Percentiles rank a stretch among this genome's conserved stretches.
Conservation (phyloP, 2,113 vertebrate species). For the Mugil cephalus region DNA sequence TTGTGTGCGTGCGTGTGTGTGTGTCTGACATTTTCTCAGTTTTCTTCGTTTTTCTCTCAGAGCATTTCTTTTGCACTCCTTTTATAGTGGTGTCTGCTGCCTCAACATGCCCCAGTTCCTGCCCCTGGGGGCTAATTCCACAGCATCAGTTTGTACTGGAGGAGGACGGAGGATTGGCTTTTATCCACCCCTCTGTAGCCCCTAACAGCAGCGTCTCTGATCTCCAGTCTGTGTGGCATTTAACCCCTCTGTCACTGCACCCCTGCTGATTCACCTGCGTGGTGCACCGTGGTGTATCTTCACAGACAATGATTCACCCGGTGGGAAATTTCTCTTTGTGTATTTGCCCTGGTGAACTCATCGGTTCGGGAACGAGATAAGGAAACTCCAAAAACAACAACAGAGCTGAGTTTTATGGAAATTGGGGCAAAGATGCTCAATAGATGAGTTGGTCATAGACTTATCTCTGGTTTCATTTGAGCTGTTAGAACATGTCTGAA, state of each 20-base stretch:
- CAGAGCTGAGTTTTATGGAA: background rate
- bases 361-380: constrained; percentile 26
- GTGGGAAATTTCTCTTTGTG: constrained; percentile 20
- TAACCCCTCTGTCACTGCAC: constrained; percentile 72
- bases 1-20: constrained; percentile 32
- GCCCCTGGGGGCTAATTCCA: constrained; percentile 84
- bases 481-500: too few species aligned
- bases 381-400: constrained; percentile 10
- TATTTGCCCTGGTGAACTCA: background rate
- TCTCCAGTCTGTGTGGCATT: constrained; percentile 81
- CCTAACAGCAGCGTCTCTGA: constrained; percentile 73
- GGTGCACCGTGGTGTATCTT: background rate
- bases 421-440: background rate
- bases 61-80: constrained; percentile 68
- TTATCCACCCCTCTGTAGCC: constrained; percentile 76
- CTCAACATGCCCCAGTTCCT: constrained; percentile 82
- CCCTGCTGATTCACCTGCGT: constrained; percentile 42
- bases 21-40: constrained; percentile 62
- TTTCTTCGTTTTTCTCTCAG: constrained; percentile 72
- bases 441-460: too few species aligned
- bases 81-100: constrained; percentile 72
- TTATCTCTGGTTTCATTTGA: too few species aligned
- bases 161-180: constrained; percentile 76
- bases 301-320: constrained; percentile 40
- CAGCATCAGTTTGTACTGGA: constrained; percentile 75